Percentiles rank a stretch among this genome's conserved stretches.
Conservation (phyloP, 2,888 invertebrate species). For the Zootermopsis nevadensis region DNA sequence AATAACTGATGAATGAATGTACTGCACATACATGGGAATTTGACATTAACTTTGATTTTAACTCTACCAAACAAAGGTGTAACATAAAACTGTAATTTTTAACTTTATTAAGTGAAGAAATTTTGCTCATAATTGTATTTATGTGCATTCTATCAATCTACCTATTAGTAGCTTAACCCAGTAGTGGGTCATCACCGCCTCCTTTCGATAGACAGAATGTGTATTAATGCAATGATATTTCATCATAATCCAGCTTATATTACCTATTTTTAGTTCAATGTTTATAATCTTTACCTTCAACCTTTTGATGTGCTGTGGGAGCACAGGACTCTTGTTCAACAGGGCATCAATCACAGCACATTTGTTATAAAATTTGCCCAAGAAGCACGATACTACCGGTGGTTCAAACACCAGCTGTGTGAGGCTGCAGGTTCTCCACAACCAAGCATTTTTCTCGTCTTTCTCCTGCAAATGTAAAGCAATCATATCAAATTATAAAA, state of each 20-base stretch:
- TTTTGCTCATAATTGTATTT: too few relatives aligned
- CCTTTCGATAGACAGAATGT: too few relatives aligned
- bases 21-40: too few relatives aligned
- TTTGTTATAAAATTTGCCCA: slow-evolving; percentile 94
- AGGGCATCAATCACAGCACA: slow-evolving; percentile 92
- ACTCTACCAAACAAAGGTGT: too few relatives aligned
- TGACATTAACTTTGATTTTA: too few relatives aligned
- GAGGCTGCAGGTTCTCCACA: slow-evolving; percentile 95
- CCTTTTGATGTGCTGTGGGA: slow-evolving; percentile 82
- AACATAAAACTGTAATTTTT: too few relatives aligned
- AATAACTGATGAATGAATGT: too few relatives aligned
- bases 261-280: too few relatives aligned
- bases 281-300: slow-evolving; percentile 71
- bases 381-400: slow-evolving; percentile 91
- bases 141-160: too few relatives aligned
- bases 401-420: slow-evolving; percentile 92
- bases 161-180: too few relatives aligned
- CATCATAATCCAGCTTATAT: too few relatives aligned
- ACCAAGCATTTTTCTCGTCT: slow-evolving; percentile 94
- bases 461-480: slow-evolving; percentile 75
- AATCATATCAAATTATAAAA: background rate
- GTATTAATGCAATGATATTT: background rate
- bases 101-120: background rate
- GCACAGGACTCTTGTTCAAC: slow-evolving; percentile 82
- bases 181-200: too few relatives aligned